A percentile compares a stretch with the other conserved stretches of the same genome.
phyloP scores from a whole-genome alignment of 2,113 vertebrate species.

The Raja brachyura region DNA sequence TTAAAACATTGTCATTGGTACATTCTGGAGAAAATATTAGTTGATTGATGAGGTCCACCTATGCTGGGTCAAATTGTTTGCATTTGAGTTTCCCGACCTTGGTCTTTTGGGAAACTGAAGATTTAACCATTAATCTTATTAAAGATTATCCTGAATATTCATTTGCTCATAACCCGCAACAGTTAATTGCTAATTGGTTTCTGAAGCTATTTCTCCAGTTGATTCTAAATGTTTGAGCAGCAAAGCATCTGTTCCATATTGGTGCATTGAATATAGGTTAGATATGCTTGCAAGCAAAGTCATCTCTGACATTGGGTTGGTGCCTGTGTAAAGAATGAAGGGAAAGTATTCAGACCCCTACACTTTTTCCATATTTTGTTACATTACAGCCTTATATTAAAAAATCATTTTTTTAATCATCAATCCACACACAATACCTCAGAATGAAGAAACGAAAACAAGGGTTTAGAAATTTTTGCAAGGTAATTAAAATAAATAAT shows the following conservation, averaged over 20 bases:
- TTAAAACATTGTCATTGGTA: too few relatives aligned
- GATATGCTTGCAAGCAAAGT: constrained; percentile 53
- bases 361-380: too few relatives aligned
- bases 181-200: constrained; percentile 47
- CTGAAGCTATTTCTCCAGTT: constrained; percentile 36
- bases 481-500: too few relatives aligned
- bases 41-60: too few relatives aligned
- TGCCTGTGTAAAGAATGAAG: constrained; percentile 54
- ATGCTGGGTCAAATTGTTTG: too few relatives aligned
- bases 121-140: constrained; percentile 45
- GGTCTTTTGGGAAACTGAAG: constrained; percentile 40
- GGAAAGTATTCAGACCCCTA: neutral
- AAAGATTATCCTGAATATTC: constrained; percentile 47
- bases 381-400: too few relatives aligned
- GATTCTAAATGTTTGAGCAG: constrained; percentile 45
- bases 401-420: too few relatives aligned
- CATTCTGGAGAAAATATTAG: too few relatives aligned
- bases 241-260: constrained; percentile 39
- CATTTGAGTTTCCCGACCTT: too few relatives aligned
- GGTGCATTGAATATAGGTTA: constrained; percentile 40
- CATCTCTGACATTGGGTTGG: constrained; percentile 55
- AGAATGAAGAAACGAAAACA: too few relatives aligned
- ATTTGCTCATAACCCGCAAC: constrained; percentile 41
- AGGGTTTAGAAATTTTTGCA: too few relatives aligned
- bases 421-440: too few relatives aligned